Evolutionary conservation across 1,140 invertebrate species (phyloP).

Genomic region (Paracyclopina nana): DNA sequence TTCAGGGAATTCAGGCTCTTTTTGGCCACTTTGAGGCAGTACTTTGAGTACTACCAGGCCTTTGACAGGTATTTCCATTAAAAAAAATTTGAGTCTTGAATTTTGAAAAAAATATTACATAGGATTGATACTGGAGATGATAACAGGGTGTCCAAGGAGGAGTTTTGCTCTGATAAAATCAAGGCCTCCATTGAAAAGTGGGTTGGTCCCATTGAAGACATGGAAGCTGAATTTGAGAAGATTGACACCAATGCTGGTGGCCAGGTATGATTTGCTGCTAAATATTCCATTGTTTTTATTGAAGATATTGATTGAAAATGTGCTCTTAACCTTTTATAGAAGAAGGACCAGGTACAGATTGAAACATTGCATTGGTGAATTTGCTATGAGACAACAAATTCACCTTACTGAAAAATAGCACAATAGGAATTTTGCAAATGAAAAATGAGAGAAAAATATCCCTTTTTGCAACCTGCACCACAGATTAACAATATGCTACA

Average conservation of each 20-base stretch:
- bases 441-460: too few species aligned
- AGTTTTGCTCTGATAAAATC: constrained; percentile 13
- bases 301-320: too few species aligned
- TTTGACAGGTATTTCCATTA: constrained; percentile 9
- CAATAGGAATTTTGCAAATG: too few species aligned
- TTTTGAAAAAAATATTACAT: neutral
- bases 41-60: constrained; percentile 16
- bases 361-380: too few species aligned
- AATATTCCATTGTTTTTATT: too few species aligned
- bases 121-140: constrained; percentile 16
- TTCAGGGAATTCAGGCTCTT: constrained; percentile 15
- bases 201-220: constrained; percentile 12
- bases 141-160: constrained; percentile 15
- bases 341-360: too few species aligned
- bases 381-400: too few species aligned
- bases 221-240: constrained; percentile 12
- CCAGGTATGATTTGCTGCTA: too few species aligned
- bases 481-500: too few species aligned
- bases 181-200: constrained; percentile 13
- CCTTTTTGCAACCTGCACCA: too few species aligned
- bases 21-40: constrained; percentile 9
- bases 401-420: too few species aligned
- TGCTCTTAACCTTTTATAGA: too few species aligned
- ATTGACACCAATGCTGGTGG: constrained; percentile 14
- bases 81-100: neutral